Conservation (phyloP, 2,797 vertebrate genomes). For the Sebastes itinus region DNA sequence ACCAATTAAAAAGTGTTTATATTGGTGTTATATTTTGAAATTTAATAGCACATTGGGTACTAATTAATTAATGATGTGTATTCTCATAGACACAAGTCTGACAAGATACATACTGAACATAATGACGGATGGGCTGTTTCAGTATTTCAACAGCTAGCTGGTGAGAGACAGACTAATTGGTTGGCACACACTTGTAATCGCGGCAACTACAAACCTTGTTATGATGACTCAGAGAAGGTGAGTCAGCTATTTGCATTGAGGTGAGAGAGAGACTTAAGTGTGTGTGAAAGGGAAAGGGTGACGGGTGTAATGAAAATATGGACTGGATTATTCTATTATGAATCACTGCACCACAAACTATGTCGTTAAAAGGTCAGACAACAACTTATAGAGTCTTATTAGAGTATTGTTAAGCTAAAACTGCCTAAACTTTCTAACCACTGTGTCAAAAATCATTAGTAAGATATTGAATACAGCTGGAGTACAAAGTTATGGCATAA, state of each 20-base stretch:
- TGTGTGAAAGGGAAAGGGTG: slow-evolving; percentile 12
- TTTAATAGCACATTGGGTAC: neutral
- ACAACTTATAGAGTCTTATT: neutral
- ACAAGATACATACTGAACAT: neutral
- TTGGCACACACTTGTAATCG: slow-evolving; percentile 47
- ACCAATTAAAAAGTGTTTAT: neutral
- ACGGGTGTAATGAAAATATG: neutral
- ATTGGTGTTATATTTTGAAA: neutral
- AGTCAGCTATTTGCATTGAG: slow-evolving; percentile 39
- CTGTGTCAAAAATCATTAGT: neutral
- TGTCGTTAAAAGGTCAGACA: neutral
- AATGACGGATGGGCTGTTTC: neutral
- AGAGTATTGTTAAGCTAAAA: neutral
- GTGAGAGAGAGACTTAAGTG: slow-evolving; percentile 20
- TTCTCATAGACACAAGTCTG: neutral
- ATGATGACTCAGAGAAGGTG: slow-evolving; percentile 16
- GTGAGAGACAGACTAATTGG: slow-evolving; percentile 12
- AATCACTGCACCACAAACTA: neutral
- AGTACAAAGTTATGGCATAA: neutral
- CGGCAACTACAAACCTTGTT: slow-evolving; percentile 10
- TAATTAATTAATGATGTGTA: neutral
- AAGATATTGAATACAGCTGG: neutral
- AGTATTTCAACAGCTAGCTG: neutral
- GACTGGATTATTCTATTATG: neutral
- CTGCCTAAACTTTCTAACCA: neutral